Conservation (phyloP, 2,888 invertebrate species). For the Archaeoteleia sp. region DNA sequence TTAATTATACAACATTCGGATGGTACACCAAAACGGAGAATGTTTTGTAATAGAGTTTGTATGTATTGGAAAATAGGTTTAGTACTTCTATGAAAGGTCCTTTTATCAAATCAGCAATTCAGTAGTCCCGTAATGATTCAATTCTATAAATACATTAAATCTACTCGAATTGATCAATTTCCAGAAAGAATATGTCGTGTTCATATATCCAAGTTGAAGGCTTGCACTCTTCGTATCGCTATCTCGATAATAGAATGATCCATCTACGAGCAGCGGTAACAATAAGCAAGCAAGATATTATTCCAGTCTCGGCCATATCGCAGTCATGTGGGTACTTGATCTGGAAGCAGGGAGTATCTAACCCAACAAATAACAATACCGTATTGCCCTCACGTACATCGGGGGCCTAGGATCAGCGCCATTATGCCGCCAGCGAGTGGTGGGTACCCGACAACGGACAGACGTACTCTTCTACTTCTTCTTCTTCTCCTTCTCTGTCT, state of each 20-base stretch:
- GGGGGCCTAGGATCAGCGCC: slow-evolving; percentile 60
- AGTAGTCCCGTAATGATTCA: too few species aligned
- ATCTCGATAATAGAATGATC: slow-evolving; percentile 68
- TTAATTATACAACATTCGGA: slow-evolving; percentile 17
- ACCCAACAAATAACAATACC: slow-evolving; percentile 69
- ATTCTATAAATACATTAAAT: too few species aligned
- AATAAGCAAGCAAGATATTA: slow-evolving; percentile 65
- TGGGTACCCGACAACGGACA: slow-evolving; percentile 56
- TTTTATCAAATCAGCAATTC: too few species aligned
- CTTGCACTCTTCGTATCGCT: slow-evolving; percentile 43
- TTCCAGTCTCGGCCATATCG: slow-evolving; percentile 58
- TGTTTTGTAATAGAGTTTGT: too few species aligned
- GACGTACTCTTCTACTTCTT: slow-evolving; percentile 48
- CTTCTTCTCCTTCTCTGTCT: slow-evolving; percentile 34
- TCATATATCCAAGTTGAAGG: slow-evolving; percentile 7
- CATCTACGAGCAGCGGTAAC: slow-evolving; percentile 62
- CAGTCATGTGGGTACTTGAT: slow-evolving; percentile 61
- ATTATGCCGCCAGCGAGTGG: slow-evolving; percentile 57
- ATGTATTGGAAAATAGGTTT: too few species aligned
- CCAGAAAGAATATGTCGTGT: slow-evolving; percentile 42
- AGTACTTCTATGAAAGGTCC: too few species aligned
- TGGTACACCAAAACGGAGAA: too few species aligned
- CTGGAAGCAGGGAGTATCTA: slow-evolving; percentile 62
- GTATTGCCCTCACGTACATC: slow-evolving; percentile 66
- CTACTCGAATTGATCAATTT: slow-evolving; percentile 27